Base-by-base conservation (phyloP, 1,140 invertebrate species). In the Lasioglossum baleicum region DNA sequence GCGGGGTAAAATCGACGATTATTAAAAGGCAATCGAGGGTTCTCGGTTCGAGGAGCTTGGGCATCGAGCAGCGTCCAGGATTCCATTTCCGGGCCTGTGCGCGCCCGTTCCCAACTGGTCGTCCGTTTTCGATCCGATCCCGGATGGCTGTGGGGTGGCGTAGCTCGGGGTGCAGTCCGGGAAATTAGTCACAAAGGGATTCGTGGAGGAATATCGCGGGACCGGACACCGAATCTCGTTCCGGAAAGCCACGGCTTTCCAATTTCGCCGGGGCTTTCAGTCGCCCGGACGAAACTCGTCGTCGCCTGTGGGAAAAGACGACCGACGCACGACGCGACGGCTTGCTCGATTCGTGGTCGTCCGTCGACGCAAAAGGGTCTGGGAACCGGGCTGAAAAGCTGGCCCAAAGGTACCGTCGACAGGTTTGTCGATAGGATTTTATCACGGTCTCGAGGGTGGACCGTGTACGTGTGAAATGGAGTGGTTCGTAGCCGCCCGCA, bases 121-220 rank as follows among this genome's bases (percentile, higher is more conserved):
- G 13, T 35, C 35, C 35, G 35, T 35, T 35, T 35, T 35, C 35
- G 35, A 40, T 72, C 15, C 26, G 67, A 78, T 72, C 71, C 60
- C 35, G 44, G 44, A 48, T 48, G 44, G 44, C 44, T 13, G 13
- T 35, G 63, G 51, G 40, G 2, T 7, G 56, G 58, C 48, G 44
- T 2, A 10, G 10, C 20, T 44, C 60, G 7, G 22, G 31, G 15
- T 5, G 35, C 35, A 42, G 11, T 11, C 13, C 60, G 68, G 69
- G 69, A 78, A 72, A 70, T 72, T 70, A 78, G 69, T 71, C 75
- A 64, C 67, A 78, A 72, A 72, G 60, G 60, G 67, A 71, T 76
- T 56, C 40, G 7, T 42, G 22, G 26, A 26, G 65, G 40, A 26
- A 77, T 63, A 76, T 69, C 66, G 51, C 35, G 64, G 40, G 15